Conservation (phyloP, 1,140 invertebrate species). For the Anastrepha ludens region DNA sequence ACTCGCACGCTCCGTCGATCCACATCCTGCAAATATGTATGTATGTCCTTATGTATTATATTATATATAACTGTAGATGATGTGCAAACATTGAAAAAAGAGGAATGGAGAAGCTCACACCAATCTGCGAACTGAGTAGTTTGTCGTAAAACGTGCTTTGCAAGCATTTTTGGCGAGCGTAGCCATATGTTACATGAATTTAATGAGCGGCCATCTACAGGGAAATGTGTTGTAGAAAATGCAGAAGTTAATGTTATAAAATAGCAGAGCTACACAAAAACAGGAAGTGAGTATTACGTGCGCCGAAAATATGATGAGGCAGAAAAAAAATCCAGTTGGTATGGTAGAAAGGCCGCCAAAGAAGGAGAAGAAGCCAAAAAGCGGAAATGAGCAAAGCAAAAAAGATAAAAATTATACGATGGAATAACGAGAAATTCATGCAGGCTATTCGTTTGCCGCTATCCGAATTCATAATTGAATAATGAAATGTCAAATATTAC, state of each 20-base stretch:
- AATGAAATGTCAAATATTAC: constrained; percentile 11
- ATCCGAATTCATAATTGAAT: constrained; percentile 34
- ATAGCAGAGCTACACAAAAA: neutral
- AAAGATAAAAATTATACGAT: neutral
- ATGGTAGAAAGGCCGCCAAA: neutral
- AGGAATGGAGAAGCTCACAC: neutral
- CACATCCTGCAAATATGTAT: neutral
- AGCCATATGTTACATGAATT: constrained; percentile 10
- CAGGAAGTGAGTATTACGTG: neutral
- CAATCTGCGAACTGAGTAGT: neutral
- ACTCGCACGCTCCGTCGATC: neutral
- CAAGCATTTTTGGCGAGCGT: neutral
- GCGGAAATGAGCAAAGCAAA: neutral
- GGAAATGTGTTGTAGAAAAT: neutral
- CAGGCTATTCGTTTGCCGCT: neutral
- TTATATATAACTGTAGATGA: neutral
- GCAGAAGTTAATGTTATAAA: too few relatives aligned
- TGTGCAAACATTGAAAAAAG: neutral
- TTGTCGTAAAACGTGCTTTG: constrained; percentile 27
- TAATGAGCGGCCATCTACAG: constrained; percentile 15
- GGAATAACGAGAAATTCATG: neutral
- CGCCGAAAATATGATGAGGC: neutral
- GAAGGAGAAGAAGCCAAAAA: too few relatives aligned
- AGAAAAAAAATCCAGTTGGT: neutral
- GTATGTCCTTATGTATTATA: neutral